Conservation (phyloP, 2,113 vertebrate species). For the Menidia beryllina region DNA sequence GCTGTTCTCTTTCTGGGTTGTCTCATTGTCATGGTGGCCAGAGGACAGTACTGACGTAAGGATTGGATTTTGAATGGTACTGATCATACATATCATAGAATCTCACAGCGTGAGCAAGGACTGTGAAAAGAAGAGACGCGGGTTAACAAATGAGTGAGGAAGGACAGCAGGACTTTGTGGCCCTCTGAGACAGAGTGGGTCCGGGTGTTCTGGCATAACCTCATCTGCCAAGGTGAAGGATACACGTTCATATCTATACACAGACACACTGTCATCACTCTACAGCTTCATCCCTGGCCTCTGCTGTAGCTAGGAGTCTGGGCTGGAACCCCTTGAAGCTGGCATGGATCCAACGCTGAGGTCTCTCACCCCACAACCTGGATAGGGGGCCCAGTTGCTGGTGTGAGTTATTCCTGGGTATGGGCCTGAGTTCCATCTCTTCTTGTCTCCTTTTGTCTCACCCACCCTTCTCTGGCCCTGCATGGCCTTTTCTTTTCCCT, state of each 20-base stretch:
- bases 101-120: conserved; percentile 63
- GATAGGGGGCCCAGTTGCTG: conserved; percentile 68
- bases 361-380: conserved; percentile 81
- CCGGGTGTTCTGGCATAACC: conserved; percentile 69
- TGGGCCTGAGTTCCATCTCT: conserved; percentile 54
- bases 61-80: conserved; percentile 50
- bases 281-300: conserved; percentile 56
- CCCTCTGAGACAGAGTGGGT: conserved; percentile 69
- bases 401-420: conserved; percentile 78
- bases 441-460: conserved; percentile 66
- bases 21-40: conserved; percentile 31
- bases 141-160: conserved; percentile 76
- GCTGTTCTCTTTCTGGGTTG: conserved; percentile 27
- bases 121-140: conserved; percentile 52
- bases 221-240: conserved; percentile 79
- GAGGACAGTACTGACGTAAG: conserved; percentile 30
- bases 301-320: conserved; percentile 58
- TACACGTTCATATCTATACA: conserved; percentile 43
- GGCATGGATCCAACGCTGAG: conserved; percentile 77
- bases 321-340: conserved; percentile 77
- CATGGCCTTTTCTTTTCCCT: conserved; percentile 58
- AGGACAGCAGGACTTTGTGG: conserved; percentile 64
- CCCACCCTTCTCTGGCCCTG: conserved; percentile 53
- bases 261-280: conserved; percentile 64
- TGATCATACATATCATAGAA: conserved; percentile 60